Evolutionary conservation across 1,140 invertebrate species (phyloP).

Genomic region (Paralvinella palmiformis): DNA sequence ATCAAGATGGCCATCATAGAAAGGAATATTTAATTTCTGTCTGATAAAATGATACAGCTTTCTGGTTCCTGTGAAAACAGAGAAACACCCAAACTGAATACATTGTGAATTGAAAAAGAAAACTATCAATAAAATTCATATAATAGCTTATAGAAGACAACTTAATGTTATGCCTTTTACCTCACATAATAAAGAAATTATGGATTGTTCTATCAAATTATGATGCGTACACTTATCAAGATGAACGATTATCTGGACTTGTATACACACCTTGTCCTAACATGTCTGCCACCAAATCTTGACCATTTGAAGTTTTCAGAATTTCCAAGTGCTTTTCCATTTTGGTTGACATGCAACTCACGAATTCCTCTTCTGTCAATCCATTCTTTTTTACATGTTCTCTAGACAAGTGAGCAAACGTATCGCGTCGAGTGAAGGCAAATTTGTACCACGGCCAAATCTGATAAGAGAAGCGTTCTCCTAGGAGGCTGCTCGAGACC

Average conservation of each 20-base stretch:
- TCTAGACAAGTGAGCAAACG: slow-evolving; percentile 7
- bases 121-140: not conserved
- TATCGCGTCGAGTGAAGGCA: not conserved
- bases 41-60: not conserved
- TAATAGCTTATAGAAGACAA: not conserved
- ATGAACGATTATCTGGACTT: not conserved
- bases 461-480: not conserved
- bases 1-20: not conserved
- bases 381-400: not conserved
- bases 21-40: not conserved
- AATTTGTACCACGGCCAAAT: slow-evolving; percentile 7
- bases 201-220: not conserved
- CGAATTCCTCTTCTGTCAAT: not conserved
- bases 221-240: not conserved
- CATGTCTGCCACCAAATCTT: not conserved
- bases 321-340: too few species aligned
- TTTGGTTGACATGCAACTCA: too few species aligned
- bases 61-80: not conserved
- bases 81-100: not conserved
- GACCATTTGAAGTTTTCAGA: too few species aligned
- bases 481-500: not conserved
- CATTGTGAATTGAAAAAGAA: not conserved
- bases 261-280: not conserved
- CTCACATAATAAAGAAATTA: not conserved
- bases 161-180: not conserved